Evolutionary conservation across 92 coral and sea anemone species (phyloP), one percentile per base, ranked within the genome.

Genomic region (Phenganax subtilis): DNA sequence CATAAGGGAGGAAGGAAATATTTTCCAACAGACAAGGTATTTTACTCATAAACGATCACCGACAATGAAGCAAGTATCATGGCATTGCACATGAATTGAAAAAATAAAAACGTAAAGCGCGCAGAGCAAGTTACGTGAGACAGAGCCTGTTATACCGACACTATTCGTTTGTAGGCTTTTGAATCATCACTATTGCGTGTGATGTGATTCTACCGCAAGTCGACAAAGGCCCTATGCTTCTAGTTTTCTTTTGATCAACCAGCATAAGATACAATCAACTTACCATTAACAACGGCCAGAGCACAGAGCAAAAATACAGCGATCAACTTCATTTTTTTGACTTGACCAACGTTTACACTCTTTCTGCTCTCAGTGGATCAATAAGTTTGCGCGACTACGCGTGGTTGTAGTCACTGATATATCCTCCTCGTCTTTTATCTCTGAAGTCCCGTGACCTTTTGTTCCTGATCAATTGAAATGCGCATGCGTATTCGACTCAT

Each of bases 201-300:
- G 47, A 37, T 37, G 2, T 37, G 3, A 2, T 37, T 37, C 47
- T 37, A 37, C 47, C 3, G 47, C 47, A 2, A 5, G 47, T 37
- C 47, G 5, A 37, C 47, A 61, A 5, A 61, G 25, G 1, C 25
- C 1, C 54, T 69, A n/a, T 31, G 27, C 14, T 9, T 0, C 1
- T 30, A 69, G 27, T 4, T 9, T 69, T 12, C 1, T 53, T 29
- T 17, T 6, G 12, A 51, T 8, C 55, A 27, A 55, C 12, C n/a
- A 37, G 57, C 20, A 16, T 6, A 10, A 15, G 5, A 52, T 51
- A 73, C 89, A 89, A 30, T 84, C 85, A 58, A 58, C 82, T 78
- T 88, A 96, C 71, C 90, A 92, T 77, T 89, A 86, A 73, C 76
- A 86, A 73, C 76, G 90, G 75, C 88, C 91, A 73, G 75, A 82